These are phyloP conservation scores for Pseudomyrmex sp. DNA, from an alignment of 1,140 invertebrate species.

Conservation along the genomic window DNA sequence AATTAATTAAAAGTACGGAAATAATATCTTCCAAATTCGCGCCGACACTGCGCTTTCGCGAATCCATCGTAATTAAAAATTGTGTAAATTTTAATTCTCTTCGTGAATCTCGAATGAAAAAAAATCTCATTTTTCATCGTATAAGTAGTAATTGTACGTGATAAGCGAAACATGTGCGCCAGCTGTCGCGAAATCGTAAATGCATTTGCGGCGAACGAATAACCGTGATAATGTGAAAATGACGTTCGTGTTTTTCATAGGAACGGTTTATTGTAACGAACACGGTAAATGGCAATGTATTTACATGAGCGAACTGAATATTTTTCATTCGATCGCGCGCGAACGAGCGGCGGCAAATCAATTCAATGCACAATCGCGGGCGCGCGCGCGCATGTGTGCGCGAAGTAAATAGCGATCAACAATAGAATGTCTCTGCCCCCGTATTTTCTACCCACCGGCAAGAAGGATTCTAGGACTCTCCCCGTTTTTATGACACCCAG, in stretches of 20 bases:
- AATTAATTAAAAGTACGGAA: slow-evolving; percentile 41
- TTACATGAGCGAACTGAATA: slow-evolving; percentile 30
- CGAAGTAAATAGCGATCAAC: slow-evolving; percentile 52
- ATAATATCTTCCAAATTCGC: background rate
- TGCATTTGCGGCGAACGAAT: slow-evolving; percentile 36
- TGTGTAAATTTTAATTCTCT: background rate
- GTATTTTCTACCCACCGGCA: slow-evolving; percentile 21
- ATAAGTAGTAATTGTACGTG: background rate
- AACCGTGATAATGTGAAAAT: slow-evolving; percentile 47
- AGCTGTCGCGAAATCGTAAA: background rate
- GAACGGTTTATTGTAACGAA: slow-evolving; percentile 33
- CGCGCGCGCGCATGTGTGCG: background rate
- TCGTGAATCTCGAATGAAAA: background rate
- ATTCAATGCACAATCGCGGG: slow-evolving; percentile 31
- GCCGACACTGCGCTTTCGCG: background rate
- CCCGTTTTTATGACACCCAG: slow-evolving; percentile 51
- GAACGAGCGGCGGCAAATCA: slow-evolving; percentile 32
- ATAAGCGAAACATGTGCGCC: slow-evolving; percentile 9
- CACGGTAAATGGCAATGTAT: slow-evolving; percentile 8
- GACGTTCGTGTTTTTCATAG: slow-evolving; percentile 19
- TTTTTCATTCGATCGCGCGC: slow-evolving; percentile 46
- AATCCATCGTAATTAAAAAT: background rate
- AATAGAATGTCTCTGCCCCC: slow-evolving; percentile 26
- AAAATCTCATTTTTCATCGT: background rate
- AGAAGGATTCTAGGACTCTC: slow-evolving; percentile 45